Percentiles rank a stretch among this genome's conserved stretches.
phyloP scores from a whole-genome alignment of 2,888 invertebrate genomes.

The Macaria notata region DNA sequence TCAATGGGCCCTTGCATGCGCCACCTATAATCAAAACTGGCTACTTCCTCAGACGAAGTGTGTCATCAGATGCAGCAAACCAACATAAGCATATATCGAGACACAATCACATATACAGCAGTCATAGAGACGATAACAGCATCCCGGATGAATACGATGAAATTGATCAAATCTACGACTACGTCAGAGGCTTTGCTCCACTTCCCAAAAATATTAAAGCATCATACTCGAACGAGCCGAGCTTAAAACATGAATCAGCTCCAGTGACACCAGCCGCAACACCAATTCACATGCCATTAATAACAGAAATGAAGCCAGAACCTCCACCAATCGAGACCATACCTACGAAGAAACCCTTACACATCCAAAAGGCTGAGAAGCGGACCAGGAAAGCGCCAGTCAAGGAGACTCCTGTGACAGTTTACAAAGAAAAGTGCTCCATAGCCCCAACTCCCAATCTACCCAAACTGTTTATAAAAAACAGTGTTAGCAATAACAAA shows the following conservation, averaged over 20 bases:
- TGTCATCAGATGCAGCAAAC: conserved; percentile 88
- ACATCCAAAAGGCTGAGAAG: conserved; percentile 85
- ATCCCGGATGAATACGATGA: conserved; percentile 94
- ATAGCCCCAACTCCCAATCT: conserved; percentile 79
- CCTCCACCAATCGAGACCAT: conserved; percentile 96
- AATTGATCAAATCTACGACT: conserved; percentile 98
- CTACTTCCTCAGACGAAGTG: conserved; percentile 88
- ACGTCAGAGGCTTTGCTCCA: conserved; percentile 95
- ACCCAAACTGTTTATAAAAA: conserved; percentile 91
- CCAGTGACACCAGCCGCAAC: conserved; percentile 80
- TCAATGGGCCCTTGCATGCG: conserved; percentile 68
- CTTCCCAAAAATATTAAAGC: conserved; percentile 90
- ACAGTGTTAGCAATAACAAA: conserved; percentile 84
- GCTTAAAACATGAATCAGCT: conserved; percentile 77
- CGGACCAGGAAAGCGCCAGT: conserved; percentile 85
- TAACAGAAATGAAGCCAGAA: conserved; percentile 88
- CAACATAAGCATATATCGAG: conserved; percentile 79
- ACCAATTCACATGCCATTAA: conserved; percentile 79
- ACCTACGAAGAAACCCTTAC: conserved; percentile 88
- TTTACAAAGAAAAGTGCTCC: conserved; percentile 82
- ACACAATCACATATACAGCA: conserved; percentile 78
- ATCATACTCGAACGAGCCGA: conserved; percentile 80
- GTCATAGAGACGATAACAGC: conserved; percentile 85
- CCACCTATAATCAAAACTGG: conserved; percentile 83
- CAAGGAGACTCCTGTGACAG: conserved; percentile 80